Evolutionary conservation across 2,797 vertebrate species (phyloP), one percentile per base, ranked within the genome.

Genomic region (Enteromius viviparus): DNA sequence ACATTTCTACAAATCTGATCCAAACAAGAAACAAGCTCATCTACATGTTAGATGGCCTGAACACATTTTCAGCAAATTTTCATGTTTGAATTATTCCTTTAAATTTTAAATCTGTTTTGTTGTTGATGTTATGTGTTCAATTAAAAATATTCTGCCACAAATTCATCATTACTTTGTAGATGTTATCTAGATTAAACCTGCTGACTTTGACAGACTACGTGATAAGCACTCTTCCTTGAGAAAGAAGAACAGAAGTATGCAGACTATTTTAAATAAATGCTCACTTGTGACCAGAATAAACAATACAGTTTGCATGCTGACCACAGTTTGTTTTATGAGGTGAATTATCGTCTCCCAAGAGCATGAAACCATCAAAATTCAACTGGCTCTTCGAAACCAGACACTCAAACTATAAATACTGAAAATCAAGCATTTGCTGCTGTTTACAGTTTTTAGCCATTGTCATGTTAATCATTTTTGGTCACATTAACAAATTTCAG

Each of bases 351-450:
- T n/a, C 15, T 76, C 34, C 29, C 14, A 8, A 29, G 14, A 45
- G n/a, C 34, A 76, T 42, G 53, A 29, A 60, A 75, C 51, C 74
- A 76, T 60, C 7, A 45, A 75, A 75, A 62, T 60, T 19, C n/a
- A 62, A 19, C 2, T 6, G 34, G 12, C 37, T 19, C 29, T 45
- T 62, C 2, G 0, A 76, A 76, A 76, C 34, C 37, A 45, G 49
- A 76, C 53, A n/a, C 19, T 42, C 37, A 45, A 11, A 62, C 37
- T 62, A 19, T 76, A 62, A 76, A 76, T 42, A 45, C 37, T 37
- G 32, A 55, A 23, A 75, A 55, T 14, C 11, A n/a, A 0, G 32
- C 26, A 7, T 75, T 75, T 40, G 32, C 32, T 75, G 51, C 19
- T 55, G 32, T 75, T 75, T 55, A 75, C 1, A 3, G 2, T 55